These are phyloP conservation scores for Adoxophyes honmai DNA, from an alignment of 1,140 invertebrate genomes.

Conservation along the genomic window DNA sequence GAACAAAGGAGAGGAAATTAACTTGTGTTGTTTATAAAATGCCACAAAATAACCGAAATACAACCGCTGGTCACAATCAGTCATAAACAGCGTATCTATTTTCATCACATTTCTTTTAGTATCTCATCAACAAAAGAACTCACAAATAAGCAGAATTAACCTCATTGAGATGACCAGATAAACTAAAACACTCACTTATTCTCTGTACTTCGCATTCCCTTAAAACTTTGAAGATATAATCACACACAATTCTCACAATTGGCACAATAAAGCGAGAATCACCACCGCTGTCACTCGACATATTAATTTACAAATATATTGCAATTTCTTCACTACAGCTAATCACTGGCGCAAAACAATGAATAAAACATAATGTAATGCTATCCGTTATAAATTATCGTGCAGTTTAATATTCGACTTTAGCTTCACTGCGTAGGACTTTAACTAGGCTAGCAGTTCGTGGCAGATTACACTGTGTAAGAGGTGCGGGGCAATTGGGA, in stretches of 20 bases:
- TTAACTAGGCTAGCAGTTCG: not conserved
- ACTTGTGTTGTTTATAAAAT: too few species aligned
- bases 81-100: too few species aligned
- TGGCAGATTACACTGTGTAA: not conserved
- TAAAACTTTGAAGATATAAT: conserved; percentile 42
- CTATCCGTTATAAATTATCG: not conserved
- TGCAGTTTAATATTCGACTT: not conserved
- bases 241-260: conserved; percentile 34
- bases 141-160: too few species aligned
- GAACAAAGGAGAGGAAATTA: too few species aligned
- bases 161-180: too few species aligned
- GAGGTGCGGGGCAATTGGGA: too few species aligned
- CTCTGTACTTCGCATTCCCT: conserved; percentile 37
- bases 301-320: conserved; percentile 21
- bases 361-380: conserved; percentile 13
- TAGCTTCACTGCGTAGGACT: not conserved
- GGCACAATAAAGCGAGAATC: conserved; percentile 29
- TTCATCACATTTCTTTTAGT: too few species aligned
- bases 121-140: too few species aligned
- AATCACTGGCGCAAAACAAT: conserved; percentile 19
- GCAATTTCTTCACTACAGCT: not conserved
- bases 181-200: conserved; percentile 30
- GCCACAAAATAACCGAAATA: too few species aligned
- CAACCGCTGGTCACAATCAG: too few species aligned
- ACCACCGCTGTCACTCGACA: conserved; percentile 53